phyloP scores from a whole-genome alignment of 2,797 vertebrate species.

The Coccyzus lansbergi region DNA sequence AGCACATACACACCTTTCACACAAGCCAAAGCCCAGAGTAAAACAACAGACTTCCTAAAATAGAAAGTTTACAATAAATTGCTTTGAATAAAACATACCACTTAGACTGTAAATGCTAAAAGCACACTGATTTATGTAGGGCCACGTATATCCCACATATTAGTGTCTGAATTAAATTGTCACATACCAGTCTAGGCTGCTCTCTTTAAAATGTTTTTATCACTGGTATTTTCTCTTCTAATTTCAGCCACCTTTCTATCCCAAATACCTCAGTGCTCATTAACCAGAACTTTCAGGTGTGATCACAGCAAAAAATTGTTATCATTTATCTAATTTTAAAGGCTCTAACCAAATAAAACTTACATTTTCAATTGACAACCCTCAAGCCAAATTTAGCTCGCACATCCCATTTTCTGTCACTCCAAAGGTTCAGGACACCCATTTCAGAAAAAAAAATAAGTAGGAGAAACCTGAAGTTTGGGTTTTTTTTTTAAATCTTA shows the following conservation, averaged over 20 bases:
- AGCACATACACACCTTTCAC: slow-evolving; percentile 16
- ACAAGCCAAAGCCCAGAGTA: slow-evolving; percentile 42
- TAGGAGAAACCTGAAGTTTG: background rate
- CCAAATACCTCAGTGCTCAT: background rate
- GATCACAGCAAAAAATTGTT: background rate
- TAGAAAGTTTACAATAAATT: slow-evolving; percentile 29
- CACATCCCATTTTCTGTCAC: background rate
- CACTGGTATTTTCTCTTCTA: background rate
- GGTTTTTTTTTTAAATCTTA: slow-evolving; percentile 14
- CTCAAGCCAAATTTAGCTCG: background rate
- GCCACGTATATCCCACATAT: background rate
- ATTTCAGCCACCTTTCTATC: background rate
- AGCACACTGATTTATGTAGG: background rate
- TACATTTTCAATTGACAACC: background rate
- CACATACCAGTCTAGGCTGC: background rate
- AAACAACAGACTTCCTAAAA: slow-evolving; percentile 54
- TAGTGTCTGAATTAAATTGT: background rate
- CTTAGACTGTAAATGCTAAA: background rate
- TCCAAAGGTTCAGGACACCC: background rate
- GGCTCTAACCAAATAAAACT: no score
- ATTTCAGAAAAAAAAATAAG: background rate
- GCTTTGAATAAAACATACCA: background rate
- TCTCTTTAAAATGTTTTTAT: background rate
- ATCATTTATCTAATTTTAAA: no score
- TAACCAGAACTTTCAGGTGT: background rate